Conservation (phyloP, 1,140 invertebrate genomes). For the Lepidotrigona ventralis region DNA sequence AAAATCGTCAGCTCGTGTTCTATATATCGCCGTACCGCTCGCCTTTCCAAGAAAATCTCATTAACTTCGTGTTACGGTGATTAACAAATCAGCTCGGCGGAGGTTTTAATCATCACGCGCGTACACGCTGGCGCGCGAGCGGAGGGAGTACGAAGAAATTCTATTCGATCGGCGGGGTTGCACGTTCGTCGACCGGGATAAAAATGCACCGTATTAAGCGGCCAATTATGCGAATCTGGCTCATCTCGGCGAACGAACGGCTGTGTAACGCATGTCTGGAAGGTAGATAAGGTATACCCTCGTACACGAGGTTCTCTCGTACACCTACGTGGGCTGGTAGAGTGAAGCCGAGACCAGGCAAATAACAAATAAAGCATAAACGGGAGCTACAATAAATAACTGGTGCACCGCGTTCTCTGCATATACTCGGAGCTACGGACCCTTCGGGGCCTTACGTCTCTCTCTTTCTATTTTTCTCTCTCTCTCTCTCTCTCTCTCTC, state of each 20-base stretch:
- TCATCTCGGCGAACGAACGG: constrained; percentile 47
- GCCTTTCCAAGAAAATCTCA: constrained; percentile 16
- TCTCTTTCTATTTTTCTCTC: constrained; percentile 16
- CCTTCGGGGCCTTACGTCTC: constrained; percentile 51
- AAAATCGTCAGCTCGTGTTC: not conserved
- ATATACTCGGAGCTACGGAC: constrained; percentile 43
- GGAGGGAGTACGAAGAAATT: not conserved
- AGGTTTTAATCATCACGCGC: constrained; percentile 15
- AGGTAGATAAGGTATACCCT: constrained; percentile 52
- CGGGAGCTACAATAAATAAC: constrained; percentile 75
- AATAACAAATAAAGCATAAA: constrained; percentile 76
- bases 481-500: constrained; percentile 18
- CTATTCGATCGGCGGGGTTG: constrained; percentile 21
- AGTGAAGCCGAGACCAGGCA: constrained; percentile 49
- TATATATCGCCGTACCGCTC: too few species aligned
- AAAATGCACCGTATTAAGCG: constrained; percentile 43
- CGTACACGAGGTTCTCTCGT: constrained; percentile 16
- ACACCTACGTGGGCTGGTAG: constrained; percentile 42
- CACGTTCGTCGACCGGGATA: not conserved
- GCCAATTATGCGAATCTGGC: constrained; percentile 55
- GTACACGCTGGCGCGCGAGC: not conserved
- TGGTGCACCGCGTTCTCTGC: constrained; percentile 63
- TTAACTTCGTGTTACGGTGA: constrained; percentile 10
- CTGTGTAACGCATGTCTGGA: constrained; percentile 45
- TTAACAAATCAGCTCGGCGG: constrained; percentile 2